Evolutionary conservation across 2,888 invertebrate genomes (phyloP).

Genomic region (Nephrotoma flavescens): DNA sequence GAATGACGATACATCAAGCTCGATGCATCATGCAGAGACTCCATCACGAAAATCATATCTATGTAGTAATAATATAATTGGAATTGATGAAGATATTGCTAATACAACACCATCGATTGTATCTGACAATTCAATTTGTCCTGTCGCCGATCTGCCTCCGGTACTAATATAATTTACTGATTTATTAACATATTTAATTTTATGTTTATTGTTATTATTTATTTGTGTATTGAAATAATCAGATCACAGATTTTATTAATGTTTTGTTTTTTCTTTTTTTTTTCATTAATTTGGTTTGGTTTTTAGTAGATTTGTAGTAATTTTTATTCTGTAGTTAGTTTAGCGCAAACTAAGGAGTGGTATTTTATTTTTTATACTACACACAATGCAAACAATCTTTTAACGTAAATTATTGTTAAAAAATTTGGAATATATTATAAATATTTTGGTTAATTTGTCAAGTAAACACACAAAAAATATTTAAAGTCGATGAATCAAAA

Average conservation of each 20-base stretch:
- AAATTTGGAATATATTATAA: not conserved
- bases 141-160: constrained; percentile 30
- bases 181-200: not conserved
- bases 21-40: constrained; percentile 34
- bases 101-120: constrained; percentile 21
- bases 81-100: not conserved
- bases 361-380: not conserved
- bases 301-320: not conserved
- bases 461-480: not conserved
- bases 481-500: not conserved
- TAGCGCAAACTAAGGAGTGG: not conserved
- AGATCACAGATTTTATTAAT: not conserved
- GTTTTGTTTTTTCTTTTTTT: not conserved
- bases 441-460: not conserved
- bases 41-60: constrained; percentile 30
- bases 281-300: not conserved
- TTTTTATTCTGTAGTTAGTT: not conserved
- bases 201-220: not conserved
- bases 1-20: constrained; percentile 24
- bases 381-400: not conserved
- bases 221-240: not conserved
- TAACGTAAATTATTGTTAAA: not conserved
- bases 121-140: constrained; percentile 18
- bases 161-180: constrained; percentile 34
- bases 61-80: not conserved